A percentile compares a stretch with the other conserved stretches of the same genome.
Evolutionary conservation across 2,113 vertebrate species (phyloP).

Genomic region (Mustela lutreola): DNA sequence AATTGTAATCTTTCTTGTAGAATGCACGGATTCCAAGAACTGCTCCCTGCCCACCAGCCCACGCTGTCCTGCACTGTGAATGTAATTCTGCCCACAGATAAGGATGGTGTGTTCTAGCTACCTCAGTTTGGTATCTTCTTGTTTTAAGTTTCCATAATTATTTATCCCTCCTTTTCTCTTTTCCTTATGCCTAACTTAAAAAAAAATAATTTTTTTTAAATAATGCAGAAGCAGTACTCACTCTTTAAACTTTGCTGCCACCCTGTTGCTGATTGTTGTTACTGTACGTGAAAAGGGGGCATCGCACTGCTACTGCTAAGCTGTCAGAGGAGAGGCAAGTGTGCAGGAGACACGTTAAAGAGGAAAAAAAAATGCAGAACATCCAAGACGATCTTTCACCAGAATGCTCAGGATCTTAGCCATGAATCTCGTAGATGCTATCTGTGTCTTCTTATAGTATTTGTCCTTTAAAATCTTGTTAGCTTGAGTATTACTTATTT

Average conservation of each 20-base stretch:
- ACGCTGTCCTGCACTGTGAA: not conserved
- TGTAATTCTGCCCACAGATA: not conserved
- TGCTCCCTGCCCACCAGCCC: not conserved
- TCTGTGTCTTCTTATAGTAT: not conserved
- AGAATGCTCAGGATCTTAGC: not conserved
- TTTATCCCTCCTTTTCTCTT: not conserved
- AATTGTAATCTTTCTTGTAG: not conserved
- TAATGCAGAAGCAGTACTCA: not conserved
- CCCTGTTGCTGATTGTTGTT: conserved; percentile 7
- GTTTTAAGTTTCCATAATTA: not conserved
- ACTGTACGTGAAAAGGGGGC: not conserved
- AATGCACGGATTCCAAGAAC: not conserved
- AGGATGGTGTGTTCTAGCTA: not conserved
- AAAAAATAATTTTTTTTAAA: not conserved
- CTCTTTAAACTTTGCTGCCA: conserved; percentile 12
- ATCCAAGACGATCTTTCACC: not conserved
- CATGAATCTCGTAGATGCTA: not conserved
- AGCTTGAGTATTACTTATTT: not conserved
- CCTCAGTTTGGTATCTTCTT: not conserved
- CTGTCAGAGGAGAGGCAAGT: not conserved
- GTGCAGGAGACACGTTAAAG: not conserved
- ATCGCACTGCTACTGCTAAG: not conserved
- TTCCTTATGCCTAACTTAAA: not conserved
- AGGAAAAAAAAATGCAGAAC: not conserved
- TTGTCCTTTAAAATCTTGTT: not conserved